phyloP scores from a whole-genome alignment of 2,888 invertebrate genomes.

The Lapara coniferarum region DNA sequence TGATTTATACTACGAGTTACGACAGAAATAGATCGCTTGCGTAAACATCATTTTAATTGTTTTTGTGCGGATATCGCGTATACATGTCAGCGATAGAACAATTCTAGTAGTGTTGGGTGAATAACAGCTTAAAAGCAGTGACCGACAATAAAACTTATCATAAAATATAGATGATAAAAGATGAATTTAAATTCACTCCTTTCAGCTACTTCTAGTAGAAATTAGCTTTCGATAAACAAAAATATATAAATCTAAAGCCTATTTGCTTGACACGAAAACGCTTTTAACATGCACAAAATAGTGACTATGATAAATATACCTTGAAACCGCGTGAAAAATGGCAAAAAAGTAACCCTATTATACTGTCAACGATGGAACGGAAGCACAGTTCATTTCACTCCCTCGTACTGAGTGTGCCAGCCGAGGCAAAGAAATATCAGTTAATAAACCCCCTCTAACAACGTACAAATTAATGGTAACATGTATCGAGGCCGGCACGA shows the following conservation, averaged over 20 bases:
- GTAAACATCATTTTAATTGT: conserved; percentile 54
- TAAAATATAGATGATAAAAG: no score
- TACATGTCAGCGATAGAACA: conserved; percentile 23
- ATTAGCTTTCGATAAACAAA: no score
- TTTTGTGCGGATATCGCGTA: conserved; percentile 34
- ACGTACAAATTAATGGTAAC: conserved; percentile 66
- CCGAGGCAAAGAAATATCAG: conserved; percentile 54
- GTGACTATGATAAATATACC: neutral
- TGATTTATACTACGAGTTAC: conserved; percentile 50
- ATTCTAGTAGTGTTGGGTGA: conserved; percentile 12
- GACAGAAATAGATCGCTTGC: conserved; percentile 58
- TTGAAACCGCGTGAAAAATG: conserved; percentile 3
- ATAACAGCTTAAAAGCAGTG: conserved; percentile 13
- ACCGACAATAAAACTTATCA: no score
- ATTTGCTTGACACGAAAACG: neutral
- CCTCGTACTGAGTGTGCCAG: conserved; percentile 62
- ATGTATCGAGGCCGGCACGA: conserved; percentile 65
- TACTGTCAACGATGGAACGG: conserved; percentile 31
- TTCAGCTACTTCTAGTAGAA: no score
- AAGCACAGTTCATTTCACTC: conserved; percentile 25
- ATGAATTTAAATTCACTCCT: no score
- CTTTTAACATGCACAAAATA: neutral
- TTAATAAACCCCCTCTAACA: conserved; percentile 45
- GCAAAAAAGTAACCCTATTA: conserved; percentile 23
- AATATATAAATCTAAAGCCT: neutral